Base-by-base conservation (phyloP, 2,888 invertebrate genomes). In the Sminthurides aquaticus region DNA sequence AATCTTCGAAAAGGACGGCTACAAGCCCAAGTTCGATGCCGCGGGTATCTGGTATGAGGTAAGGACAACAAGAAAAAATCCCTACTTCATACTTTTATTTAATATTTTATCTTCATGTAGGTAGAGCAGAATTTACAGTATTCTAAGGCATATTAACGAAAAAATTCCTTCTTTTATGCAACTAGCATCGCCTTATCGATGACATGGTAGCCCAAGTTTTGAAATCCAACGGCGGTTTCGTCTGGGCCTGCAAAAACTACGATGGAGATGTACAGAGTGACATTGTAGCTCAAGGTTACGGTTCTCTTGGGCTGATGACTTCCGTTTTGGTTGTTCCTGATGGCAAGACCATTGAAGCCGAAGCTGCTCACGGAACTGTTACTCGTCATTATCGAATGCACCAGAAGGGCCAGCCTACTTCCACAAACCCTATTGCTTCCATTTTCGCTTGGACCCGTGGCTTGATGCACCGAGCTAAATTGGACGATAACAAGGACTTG, bases 211-310 rank as follows among this genome's bases (percentile, higher is more conserved):
- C 91, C 43, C 90, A 91, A 78, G 86, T 83, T 1, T 80, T 91
- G 58, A 91, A 93, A 80, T 87, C 91, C 28, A 82, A 83, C 25
- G 93, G 93, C 63, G 90, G 89, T 11, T 92, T 92, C 78, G 88
- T 93, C 57, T 93, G 93, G 93, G 69, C 67, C 24, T 92, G 92
- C 81, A 93, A 93, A 81, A 93, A 93, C 80, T 93, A 93, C 77
- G 91, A 91, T 76, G 93, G 93, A 34, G 93, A 93, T 77, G 92
- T 93, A 3, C 91, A 91, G 80, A 90, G 90, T 0, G 92, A 93
- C 77, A 84, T 91, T 70, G 87, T 93, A 3, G 93, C 93, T 52
- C 90, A 86, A 77, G 84, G 84, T 64, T 80, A 79, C 72, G 92
- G 93, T 1, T 91, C 91, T 0, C 81, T 93, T 65, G 92, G 92